phyloP scores from a whole-genome alignment of 1,140 invertebrate species.

The Spodoptera litura region DNA sequence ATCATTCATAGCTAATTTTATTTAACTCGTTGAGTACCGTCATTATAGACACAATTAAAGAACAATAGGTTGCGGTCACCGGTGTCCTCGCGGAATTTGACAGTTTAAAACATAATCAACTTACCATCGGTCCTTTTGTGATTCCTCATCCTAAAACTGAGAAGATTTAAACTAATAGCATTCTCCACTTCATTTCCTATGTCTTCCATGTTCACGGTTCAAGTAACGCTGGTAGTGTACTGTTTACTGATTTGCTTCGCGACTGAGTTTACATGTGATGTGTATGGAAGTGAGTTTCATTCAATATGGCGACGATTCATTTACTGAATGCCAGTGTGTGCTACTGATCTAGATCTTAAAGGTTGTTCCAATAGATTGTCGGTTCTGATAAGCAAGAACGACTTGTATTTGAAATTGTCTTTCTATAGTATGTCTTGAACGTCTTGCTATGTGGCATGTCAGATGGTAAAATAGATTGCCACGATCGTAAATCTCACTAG shows the following conservation, averaged over 20 bases:
- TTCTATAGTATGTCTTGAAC: not conserved
- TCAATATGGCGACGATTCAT: not conserved
- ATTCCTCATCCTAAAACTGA: too few species aligned
- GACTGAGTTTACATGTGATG: slow-evolving; percentile 21
- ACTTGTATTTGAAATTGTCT: not conserved
- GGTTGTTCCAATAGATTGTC: slow-evolving; percentile 3
- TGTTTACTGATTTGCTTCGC: slow-evolving; percentile 36
- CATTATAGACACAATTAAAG: too few species aligned
- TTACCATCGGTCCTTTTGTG: too few species aligned
- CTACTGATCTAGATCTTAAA: slow-evolving; percentile 20
- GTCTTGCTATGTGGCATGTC: too few species aligned
- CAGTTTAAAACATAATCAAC: too few species aligned
- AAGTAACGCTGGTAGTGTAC: not conserved
- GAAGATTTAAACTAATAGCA: too few species aligned
- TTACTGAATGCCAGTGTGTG: slow-evolving; percentile 13
- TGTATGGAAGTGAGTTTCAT: slow-evolving; percentile 14
- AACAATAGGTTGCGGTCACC: too few species aligned
- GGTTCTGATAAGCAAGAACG: not conserved
- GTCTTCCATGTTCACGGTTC: not conserved
- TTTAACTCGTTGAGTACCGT: too few species aligned
- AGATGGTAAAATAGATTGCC: too few species aligned
- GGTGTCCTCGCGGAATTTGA: too few species aligned
- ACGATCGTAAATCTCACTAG: not conserved
- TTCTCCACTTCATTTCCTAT: too few species aligned
- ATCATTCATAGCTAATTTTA: too few species aligned